A percentile compares a stretch with the other conserved stretches of the same genome.
phyloP scores from a whole-genome alignment of 2,888 invertebrate species.

The Torymus texanus region DNA sequence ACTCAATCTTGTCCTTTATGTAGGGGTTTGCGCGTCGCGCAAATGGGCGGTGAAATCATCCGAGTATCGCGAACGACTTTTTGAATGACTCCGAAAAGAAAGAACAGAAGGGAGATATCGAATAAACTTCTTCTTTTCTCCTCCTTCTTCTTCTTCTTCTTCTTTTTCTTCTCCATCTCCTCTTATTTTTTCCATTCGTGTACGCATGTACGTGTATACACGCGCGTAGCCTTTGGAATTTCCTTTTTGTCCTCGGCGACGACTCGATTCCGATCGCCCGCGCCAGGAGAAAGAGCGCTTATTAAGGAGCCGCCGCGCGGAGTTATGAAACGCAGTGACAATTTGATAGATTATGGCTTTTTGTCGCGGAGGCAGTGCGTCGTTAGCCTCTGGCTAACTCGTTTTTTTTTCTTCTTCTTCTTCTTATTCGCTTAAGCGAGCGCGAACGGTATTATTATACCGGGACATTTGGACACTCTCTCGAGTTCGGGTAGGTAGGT shows the following conservation, averaged over 20 bases:
- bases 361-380: slow-evolving; percentile 57
- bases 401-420: slow-evolving; percentile 12
- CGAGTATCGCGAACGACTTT: slow-evolving; percentile 39
- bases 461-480: background rate
- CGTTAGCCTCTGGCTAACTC: slow-evolving; percentile 46
- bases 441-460: slow-evolving; percentile 38
- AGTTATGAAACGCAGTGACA: slow-evolving; percentile 68
- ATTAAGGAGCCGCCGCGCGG: slow-evolving; percentile 61
- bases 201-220: background rate
- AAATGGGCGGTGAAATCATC: slow-evolving; percentile 25
- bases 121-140: slow-evolving; percentile 15
- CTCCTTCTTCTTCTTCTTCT: background rate
- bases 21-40: background rate
- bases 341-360: slow-evolving; percentile 71
- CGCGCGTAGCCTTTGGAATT: slow-evolving; percentile 15
- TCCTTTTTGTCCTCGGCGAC: slow-evolving; percentile 18
- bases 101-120: background rate
- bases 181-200: background rate
- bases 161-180: background rate
- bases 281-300: slow-evolving; percentile 63
- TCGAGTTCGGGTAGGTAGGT: slow-evolving; percentile 2
- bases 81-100: slow-evolving; percentile 18
- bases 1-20: slow-evolving; percentile 43
- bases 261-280: slow-evolving; percentile 10
- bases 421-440: background rate